Evolutionary conservation across 1,140 invertebrate species (phyloP).

Genomic region (Platorchestia sp.): DNA sequence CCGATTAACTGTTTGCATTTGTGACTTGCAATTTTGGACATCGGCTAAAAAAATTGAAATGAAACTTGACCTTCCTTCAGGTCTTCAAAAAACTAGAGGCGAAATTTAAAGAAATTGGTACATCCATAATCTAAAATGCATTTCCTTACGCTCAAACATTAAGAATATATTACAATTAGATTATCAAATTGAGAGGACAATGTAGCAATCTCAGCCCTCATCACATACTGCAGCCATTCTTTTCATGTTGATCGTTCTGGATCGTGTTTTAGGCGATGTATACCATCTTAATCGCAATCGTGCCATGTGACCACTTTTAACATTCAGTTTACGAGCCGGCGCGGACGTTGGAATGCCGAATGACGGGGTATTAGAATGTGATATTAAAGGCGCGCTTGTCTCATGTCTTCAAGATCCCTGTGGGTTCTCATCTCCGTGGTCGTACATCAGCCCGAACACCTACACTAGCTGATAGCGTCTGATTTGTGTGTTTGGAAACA

Average conservation of each 20-base stretch:
- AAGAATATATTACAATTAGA: background rate
- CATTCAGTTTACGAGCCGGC: conserved; percentile 14
- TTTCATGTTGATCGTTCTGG: background rate
- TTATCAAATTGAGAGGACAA: background rate
- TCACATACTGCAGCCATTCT: background rate
- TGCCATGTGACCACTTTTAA: conserved; percentile 23
- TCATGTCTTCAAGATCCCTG: conserved; percentile 36
- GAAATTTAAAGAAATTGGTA: background rate
- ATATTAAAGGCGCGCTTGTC: conserved; percentile 17
- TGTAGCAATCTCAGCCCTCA: background rate
- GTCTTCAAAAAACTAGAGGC: background rate
- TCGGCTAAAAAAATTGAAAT: background rate
- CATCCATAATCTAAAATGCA: background rate
- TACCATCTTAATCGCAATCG: conserved; percentile 35
- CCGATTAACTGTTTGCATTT: background rate
- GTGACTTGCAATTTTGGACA: background rate
- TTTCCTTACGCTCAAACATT: background rate
- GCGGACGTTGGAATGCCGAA: background rate
- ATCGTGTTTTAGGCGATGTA: conserved; percentile 26
- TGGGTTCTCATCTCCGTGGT: conserved; percentile 47
- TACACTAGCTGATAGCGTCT: conserved; percentile 38
- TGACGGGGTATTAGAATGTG: conserved; percentile 23
- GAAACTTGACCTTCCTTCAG: background rate
- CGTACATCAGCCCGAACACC: conserved; percentile 45
- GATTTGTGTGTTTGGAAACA: conserved; percentile 50